Percentiles rank a stretch among this genome's conserved stretches.
phyloP scores from a whole-genome alignment of 2,113 vertebrate genomes.

The Papio anubis region DNA sequence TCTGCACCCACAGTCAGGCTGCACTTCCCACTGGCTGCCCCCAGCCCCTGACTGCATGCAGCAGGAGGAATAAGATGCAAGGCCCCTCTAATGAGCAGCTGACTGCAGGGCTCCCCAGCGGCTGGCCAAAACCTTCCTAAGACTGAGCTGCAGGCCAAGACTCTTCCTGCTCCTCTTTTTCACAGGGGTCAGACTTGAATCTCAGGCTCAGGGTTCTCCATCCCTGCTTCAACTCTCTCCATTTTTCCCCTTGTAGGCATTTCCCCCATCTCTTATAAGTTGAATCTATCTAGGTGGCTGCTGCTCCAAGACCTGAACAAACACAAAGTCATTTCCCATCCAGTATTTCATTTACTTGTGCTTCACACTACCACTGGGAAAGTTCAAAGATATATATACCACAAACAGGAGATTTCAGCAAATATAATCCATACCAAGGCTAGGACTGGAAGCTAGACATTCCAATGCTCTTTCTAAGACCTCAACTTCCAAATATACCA shows the following conservation, averaged over 20 bases:
- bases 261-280: neutral
- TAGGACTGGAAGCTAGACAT: neutral
- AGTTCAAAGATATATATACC: neutral
- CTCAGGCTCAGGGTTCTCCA: neutral
- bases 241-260: neutral
- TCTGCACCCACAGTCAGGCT: too few relatives aligned
- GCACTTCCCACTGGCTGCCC: neutral
- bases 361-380: neutral
- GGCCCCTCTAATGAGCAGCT: neutral
- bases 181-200: neutral
- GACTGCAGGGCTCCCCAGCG: neutral
- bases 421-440: neutral
- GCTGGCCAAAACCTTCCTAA: neutral
- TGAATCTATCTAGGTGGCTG: neutral
- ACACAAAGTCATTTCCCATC: neutral
- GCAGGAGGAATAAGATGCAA: neutral
- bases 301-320: neutral
- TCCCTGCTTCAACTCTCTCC: neutral
- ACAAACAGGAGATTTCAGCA: neutral
- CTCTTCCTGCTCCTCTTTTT: neutral
- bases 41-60: accelerated
- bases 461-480: too few relatives aligned
- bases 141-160: neutral
- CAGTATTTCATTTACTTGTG: neutral
- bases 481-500: neutral